Evolutionary conservation across 2,113 vertebrate species (phyloP).

Genomic region (Microcebus jonahi): DNA sequence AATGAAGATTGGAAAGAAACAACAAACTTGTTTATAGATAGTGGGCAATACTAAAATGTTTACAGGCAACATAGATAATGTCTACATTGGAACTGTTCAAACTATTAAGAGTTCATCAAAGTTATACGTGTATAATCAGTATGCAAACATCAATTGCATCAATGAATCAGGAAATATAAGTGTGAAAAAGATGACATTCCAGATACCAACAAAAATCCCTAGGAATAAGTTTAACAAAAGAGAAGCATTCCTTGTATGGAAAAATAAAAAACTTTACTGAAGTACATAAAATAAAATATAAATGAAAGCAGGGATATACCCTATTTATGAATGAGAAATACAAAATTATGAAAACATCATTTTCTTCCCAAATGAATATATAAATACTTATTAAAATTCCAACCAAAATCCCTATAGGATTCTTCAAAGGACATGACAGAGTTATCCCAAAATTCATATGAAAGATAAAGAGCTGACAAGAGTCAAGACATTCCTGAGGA

Average conservation of each 20-base stretch:
- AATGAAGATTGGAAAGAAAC: not conserved
- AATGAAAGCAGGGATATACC: not conserved
- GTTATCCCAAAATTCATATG: not conserved
- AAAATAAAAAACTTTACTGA: not conserved
- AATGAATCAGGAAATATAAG: not conserved
- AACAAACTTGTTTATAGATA: not conserved
- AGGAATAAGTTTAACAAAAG: not conserved
- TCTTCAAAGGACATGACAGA: not conserved
- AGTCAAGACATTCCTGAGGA: not conserved
- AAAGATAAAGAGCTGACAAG: not conserved
- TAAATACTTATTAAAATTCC: not conserved
- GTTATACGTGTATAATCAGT: not conserved
- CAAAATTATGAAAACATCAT: constrained; percentile 23
- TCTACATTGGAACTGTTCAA: not conserved
- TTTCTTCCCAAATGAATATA: not conserved
- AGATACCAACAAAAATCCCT: not conserved
- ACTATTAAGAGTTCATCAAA: not conserved
- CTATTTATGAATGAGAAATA: not conserved
- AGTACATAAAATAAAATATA: not conserved
- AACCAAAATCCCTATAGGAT: not conserved
- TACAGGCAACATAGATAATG: not conserved
- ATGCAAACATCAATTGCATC: not conserved
- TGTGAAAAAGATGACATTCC: not conserved
- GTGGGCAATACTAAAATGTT: not conserved
- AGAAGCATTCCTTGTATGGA: not conserved